These are phyloP conservation scores for Limnephilus lunatus DNA, from an alignment of 2,888 invertebrate species.

Conservation along the genomic window DNA sequence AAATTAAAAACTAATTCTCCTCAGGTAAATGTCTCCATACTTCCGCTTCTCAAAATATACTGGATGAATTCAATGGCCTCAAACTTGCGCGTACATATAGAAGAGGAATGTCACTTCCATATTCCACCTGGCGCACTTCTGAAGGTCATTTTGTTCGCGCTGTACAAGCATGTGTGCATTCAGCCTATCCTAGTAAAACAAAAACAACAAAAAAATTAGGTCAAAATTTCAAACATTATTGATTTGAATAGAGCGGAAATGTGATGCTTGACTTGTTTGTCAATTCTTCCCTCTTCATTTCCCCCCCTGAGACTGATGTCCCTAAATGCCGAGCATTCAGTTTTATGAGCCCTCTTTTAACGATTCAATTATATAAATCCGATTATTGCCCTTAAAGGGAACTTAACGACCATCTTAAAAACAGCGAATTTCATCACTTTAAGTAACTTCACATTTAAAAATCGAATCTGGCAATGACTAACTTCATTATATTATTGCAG, in stretches of 20 bases:
- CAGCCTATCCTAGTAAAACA: no score
- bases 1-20: no score
- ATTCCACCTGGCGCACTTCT: no score
- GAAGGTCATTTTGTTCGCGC: no score
- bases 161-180: no score
- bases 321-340: neutral
- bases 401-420: slow-evolving; percentile 34
- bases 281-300: neutral
- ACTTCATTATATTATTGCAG: neutral
- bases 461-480: neutral
- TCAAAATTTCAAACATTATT: neutral
- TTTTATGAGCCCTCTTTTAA: slow-evolving; percentile 20
- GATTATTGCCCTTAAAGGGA: slow-evolving; percentile 26
- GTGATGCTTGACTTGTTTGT: neutral
- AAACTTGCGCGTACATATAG: no score
- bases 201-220: neutral
- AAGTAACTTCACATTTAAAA: neutral
- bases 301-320: neutral
- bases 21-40: no score
- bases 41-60: no score
- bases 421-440: slow-evolving; percentile 11
- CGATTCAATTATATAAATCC: slow-evolving; percentile 41
- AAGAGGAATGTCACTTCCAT: no score
- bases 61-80: no score
- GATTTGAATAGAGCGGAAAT: neutral